Conservation (phyloP, 2,113 vertebrate species). For the Gadus macrocephalus region DNA sequence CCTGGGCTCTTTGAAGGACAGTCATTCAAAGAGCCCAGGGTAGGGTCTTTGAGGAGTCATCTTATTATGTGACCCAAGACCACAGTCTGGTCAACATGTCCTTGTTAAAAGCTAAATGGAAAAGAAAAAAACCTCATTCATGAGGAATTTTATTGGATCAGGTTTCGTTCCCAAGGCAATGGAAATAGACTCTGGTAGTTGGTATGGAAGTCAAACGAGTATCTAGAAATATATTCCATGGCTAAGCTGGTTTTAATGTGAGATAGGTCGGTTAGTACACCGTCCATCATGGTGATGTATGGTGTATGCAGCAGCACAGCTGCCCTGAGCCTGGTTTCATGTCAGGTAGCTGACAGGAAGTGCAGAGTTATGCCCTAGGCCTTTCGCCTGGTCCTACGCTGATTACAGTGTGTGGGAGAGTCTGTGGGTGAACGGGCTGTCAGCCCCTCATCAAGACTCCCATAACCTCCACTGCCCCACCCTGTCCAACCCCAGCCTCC, state of each 20-base stretch:
- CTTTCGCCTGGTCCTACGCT: slow-evolving; percentile 23
- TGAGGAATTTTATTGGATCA: no score
- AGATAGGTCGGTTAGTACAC: not conserved
- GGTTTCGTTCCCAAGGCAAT: no score
- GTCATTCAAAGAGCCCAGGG: slow-evolving; percentile 9
- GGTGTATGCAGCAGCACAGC: not conserved
- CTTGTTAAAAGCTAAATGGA: not conserved
- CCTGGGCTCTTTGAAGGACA: slow-evolving; percentile 44
- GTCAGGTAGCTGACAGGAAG: slow-evolving; percentile 16
- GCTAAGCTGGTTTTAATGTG: not conserved
- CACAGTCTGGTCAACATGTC: not conserved
- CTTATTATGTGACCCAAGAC: slow-evolving; percentile 22
- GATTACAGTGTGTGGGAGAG: slow-evolving; percentile 32
- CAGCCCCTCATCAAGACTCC: slow-evolving; percentile 14
- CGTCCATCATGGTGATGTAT: slow-evolving; percentile 17
- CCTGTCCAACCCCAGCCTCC: not conserved
- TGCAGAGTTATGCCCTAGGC: slow-evolving; percentile 28
- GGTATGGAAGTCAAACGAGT: not conserved
- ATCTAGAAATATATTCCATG: not conserved
- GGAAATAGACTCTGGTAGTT: no score
- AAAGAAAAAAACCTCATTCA: no score
- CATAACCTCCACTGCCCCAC: slow-evolving; percentile 6
- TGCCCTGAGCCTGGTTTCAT: slow-evolving; percentile 12
- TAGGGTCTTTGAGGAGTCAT: slow-evolving; percentile 26
- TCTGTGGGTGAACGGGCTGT: slow-evolving; percentile 23